A percentile compares a stretch with the other conserved stretches of the same genome.
Evolutionary conservation across 2,797 vertebrate species (phyloP).

Genomic region (Hoplostethus mediterraneus): DNA sequence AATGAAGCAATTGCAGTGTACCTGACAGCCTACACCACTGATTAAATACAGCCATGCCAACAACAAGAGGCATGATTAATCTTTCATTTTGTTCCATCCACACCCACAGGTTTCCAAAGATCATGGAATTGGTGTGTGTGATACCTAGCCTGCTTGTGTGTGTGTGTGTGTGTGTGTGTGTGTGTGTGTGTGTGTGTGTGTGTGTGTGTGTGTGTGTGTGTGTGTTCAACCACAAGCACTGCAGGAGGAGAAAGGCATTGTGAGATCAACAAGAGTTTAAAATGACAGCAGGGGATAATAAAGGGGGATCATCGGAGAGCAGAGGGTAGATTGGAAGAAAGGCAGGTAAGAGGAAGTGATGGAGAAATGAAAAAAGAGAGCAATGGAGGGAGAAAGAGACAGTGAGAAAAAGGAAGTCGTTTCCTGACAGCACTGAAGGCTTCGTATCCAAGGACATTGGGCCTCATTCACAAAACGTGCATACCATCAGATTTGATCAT

Average conservation of each 20-base stretch:
- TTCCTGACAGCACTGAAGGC: conserved; percentile 31
- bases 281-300: conserved; percentile 58
- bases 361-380: conserved; percentile 27
- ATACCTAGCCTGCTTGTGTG: not conserved
- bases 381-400: conserved; percentile 20
- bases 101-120: conserved; percentile 3
- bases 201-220: conserved; percentile 21
- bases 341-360: not conserved
- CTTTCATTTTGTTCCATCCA: conserved; percentile 28
- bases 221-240: conserved; percentile 39
- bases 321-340: conserved; percentile 44
- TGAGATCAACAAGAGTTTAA: conserved; percentile 57
- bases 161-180: conserved; percentile 7
- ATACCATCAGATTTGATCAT: not conserved
- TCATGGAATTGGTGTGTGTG: conserved; percentile 14
- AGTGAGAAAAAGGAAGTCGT: conserved; percentile 4
- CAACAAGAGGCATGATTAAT: conserved; percentile 12
- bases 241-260: conserved; percentile 47
- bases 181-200: conserved; percentile 21
- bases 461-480: conserved; percentile 40
- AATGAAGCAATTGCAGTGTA: not conserved
- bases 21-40: not conserved
- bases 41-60: conserved; percentile 4
- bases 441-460: conserved; percentile 34
- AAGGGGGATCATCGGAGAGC: conserved; percentile 48